Conservation (phyloP, 2,888 invertebrate species). For the Cosmorhoe ocellata region DNA sequence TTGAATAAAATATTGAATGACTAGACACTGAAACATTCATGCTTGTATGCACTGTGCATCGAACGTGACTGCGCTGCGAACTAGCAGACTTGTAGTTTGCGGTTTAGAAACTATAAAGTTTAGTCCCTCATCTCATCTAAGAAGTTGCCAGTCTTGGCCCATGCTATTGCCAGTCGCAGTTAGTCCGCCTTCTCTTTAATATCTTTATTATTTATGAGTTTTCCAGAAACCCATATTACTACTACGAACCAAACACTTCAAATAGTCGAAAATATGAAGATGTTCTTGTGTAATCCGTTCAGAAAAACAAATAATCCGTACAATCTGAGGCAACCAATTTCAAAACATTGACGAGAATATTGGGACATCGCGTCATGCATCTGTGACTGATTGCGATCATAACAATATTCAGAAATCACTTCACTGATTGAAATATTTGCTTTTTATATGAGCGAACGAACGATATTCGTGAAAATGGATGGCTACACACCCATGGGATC, state of each 20-base stretch:
- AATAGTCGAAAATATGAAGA: too few species aligned
- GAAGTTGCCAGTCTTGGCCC: slow-evolving; percentile 23
- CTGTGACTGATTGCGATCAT: slow-evolving; percentile 21
- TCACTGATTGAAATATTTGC: slow-evolving; percentile 29
- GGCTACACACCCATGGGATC: slow-evolving; percentile 48
- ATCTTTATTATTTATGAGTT: neutral
- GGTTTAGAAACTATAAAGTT: slow-evolving; percentile 28
- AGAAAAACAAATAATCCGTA: too few species aligned
- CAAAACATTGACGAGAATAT: slow-evolving; percentile 6
- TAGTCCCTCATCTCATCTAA: slow-evolving; percentile 30
- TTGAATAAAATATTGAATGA: slow-evolving; percentile 38
- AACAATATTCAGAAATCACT: slow-evolving; percentile 28
- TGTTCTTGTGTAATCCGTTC: too few species aligned
- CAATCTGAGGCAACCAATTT: neutral
- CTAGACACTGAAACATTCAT: slow-evolving; percentile 32
- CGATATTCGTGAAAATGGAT: slow-evolving; percentile 50
- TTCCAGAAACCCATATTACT: too few species aligned
- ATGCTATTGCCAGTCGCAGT: slow-evolving; percentile 21
- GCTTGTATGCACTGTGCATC: slow-evolving; percentile 18
- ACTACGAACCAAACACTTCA: too few species aligned
- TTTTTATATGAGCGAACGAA: slow-evolving; percentile 30
- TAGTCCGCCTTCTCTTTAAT: slow-evolving; percentile 5
- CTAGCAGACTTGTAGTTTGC: slow-evolving; percentile 23
- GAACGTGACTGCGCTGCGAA: slow-evolving; percentile 30
- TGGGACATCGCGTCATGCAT: slow-evolving; percentile 1